phyloP scores from a whole-genome alignment of 2,113 vertebrate species.

The Corapipo altera region DNA sequence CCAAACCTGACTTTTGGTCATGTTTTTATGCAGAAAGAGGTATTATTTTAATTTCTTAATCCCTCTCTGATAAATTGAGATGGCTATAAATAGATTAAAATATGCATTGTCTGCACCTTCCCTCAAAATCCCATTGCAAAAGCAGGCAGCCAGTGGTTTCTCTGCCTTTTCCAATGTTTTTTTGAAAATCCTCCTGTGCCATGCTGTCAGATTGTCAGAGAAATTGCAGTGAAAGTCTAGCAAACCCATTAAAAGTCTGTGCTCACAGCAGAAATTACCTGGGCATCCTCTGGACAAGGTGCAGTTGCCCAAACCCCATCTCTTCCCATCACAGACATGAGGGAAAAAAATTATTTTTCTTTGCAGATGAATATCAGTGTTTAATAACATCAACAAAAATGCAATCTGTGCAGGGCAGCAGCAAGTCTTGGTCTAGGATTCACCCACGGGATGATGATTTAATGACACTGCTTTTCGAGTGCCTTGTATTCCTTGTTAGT shows the following conservation, averaged over 20 bases:
- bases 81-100: not conserved
- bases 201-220: not conserved
- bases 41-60: not conserved
- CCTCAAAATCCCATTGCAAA: not conserved
- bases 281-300: not conserved
- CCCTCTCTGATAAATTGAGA: not conserved
- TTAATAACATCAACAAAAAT: not conserved
- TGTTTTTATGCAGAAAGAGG: not conserved
- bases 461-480: fast-evolving
- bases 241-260: not conserved
- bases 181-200: not conserved
- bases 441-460: not conserved
- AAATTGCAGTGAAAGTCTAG: not conserved
- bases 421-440: fast-evolving
- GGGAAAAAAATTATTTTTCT: not conserved
- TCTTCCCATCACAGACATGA: fast-evolving
- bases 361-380: not conserved
- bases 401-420: fast-evolving
- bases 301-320: not conserved
- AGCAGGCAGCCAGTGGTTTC: not conserved
- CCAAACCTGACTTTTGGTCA: not conserved
- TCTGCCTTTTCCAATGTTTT: not conserved
- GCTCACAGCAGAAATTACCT: not conserved
- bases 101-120: not conserved
- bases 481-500: fast-evolving